Base-by-base conservation (phyloP, 2,113 vertebrate species). In the Anthoscopus minutus region DNA sequence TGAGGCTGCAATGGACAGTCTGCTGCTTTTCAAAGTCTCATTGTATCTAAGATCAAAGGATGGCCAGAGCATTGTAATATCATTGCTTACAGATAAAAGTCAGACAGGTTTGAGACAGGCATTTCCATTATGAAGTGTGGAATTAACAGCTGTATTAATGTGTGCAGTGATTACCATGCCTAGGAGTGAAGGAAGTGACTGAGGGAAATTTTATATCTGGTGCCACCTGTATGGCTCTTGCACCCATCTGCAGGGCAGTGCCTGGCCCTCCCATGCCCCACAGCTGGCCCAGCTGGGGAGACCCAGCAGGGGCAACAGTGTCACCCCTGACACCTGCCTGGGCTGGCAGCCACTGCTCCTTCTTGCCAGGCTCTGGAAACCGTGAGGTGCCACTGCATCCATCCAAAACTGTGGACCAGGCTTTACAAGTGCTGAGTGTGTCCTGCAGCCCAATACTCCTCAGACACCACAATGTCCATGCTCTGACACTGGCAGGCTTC, bases 31-130 rank as follows among this genome's bases (percentile, higher is more conserved):
- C 54, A 78, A 85, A 88, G n/a, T 33, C 33, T 51, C 38, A 66
- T 89, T 91, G 31, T 89, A 74, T n/a, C 53, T 66, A 24, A 89
- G 74, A 96, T 89, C 69, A 94, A 94, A 93, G 62, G 42, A 65
- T 77, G 44, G 33, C 25, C 76, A 60, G 44, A 83, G 31, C 56
- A 81, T 60, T 78, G 22, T n/a, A 64, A 33, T 61, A 73, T 37
- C 31, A 21, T 31, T 87, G 44, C 72, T 81, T 86, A 58, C 27
- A 74, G 64, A 53, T 25, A 48, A 66, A 95, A 94, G 54, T 92
- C 81, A 88, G 81, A 37, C 15, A 64, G 24, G 70, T 91, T 91
- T 66, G 71, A 94, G 58, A 82, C 45, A 62, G 17, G 5, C 12
- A 38, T 88, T 86, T 89, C 81, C 31, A 67, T 88, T 86, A 77